Percentiles rank a stretch among this genome's conserved stretches.
These are phyloP conservation scores for Xyrichtys novacula DNA, from an alignment of 2,797 vertebrate species.

Conservation along the genomic window DNA sequence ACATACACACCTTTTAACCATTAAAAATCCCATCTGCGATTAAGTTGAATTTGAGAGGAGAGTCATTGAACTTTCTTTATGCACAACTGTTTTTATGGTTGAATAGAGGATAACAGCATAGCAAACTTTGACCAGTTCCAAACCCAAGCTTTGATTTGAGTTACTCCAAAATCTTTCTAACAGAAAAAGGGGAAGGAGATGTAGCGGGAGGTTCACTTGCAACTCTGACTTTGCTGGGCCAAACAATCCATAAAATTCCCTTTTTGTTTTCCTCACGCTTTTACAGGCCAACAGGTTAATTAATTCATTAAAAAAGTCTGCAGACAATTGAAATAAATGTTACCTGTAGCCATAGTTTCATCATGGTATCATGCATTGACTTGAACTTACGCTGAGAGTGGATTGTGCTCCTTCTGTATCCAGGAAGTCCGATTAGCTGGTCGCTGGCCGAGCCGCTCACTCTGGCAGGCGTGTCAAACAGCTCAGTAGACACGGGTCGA, in stretches of 20 bases:
- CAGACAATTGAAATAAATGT: neutral
- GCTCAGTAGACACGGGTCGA: constrained; percentile 77
- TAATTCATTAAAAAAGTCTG: neutral
- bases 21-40: neutral
- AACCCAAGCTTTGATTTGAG: too few species aligned
- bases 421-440: constrained; percentile 88
- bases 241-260: neutral
- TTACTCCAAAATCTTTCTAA: too few species aligned
- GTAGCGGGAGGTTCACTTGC: neutral
- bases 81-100: neutral
- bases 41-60: neutral
- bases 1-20: neutral
- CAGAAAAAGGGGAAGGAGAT: neutral
- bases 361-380: neutral
- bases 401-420: constrained; percentile 88
- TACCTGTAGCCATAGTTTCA: neutral
- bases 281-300: neutral
- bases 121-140: too few species aligned
- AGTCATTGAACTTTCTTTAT: neutral
- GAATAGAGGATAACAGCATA: neutral
- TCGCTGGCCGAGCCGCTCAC: constrained; percentile 67
- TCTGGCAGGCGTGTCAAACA: constrained; percentile 68
- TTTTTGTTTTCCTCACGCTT: neutral
- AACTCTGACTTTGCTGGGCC: neutral
- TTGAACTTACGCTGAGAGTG: constrained; percentile 74